Evolutionary conservation across 2,113 vertebrate genomes (phyloP), one percentile per base, ranked within the genome.

Genomic region (Canis aureus): DNA sequence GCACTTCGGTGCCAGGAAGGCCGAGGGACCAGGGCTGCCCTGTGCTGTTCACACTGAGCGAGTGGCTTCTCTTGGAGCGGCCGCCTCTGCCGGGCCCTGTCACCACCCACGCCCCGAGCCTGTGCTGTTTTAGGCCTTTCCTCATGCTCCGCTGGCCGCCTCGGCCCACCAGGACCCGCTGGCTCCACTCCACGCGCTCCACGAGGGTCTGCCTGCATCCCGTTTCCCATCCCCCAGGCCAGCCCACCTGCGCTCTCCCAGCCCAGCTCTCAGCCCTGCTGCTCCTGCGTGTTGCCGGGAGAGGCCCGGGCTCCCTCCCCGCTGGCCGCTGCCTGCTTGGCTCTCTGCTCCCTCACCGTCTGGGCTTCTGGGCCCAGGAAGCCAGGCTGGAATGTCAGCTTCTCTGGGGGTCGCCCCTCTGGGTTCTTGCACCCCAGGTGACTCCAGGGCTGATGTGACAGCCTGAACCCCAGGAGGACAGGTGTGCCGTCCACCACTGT

Each of bases 401-500:
- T 55, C 32, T 29, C 27, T 11, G 11, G 2, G 4, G 16, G 13
- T 16, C 22, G 0, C 43, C 57, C 38, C 43, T 16, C 57, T 49
- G 74, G 49, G 83, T 35, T 17, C 43, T 12, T 1, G 11, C 23
- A 2, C 32, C 49, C 25, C 51, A 1, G 51, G 20, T 13, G 43
- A 43, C 7, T 6, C 43, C 43, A 43, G 43, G 43, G 43, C 43
- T 43, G 43, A 43, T 1, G 43, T 43, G 16, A 5, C 5, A 57
- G 80, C 19, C 64, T 6, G 55, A n/a, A 10, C 8, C 53, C 90
- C 2, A 0, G 13, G 43, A 11, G 3, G 55, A 16, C 19, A 9
- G 19, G 11, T 15, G 3, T 0, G 17, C 74, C 32, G 9, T 22
- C 32, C 8, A 2, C 25, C 15, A 19, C 19, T 0, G 1, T 19